A percentile compares a stretch with the other conserved stretches of the same genome.
Evolutionary conservation across 2,113 vertebrate genomes (phyloP).

Genomic region (Epinephelus cyanopodus): DNA sequence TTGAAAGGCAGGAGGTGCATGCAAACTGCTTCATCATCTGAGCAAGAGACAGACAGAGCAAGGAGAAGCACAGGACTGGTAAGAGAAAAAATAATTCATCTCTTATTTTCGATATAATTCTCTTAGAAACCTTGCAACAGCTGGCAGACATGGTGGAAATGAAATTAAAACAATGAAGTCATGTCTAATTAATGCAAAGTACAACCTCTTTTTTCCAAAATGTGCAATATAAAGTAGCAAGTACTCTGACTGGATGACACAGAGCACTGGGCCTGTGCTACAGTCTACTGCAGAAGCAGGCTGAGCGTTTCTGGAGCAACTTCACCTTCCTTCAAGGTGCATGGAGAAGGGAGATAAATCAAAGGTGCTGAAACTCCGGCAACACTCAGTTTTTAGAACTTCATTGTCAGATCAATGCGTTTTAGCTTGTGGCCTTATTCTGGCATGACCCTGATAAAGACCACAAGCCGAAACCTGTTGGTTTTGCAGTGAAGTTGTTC

Average conservation of each 20-base stretch:
- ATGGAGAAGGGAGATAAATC: no score
- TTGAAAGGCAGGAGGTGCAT: slow-evolving; percentile 21
- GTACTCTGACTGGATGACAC: background rate
- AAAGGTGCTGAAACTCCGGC: no score
- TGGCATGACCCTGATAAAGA: no score
- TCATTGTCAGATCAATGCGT: no score
- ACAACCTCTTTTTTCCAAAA: background rate
- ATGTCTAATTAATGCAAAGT: background rate
- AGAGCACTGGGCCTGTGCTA: no score
- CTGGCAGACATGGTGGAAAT: background rate
- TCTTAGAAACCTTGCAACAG: background rate
- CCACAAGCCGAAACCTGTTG: no score
- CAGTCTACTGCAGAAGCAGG: no score
- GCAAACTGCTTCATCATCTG: slow-evolving; percentile 5
- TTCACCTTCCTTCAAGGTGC: no score
- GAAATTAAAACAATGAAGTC: background rate
- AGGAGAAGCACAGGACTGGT: background rate
- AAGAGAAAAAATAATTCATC: background rate
- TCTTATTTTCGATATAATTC: background rate
- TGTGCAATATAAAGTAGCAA: background rate
- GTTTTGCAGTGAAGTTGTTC: no score
- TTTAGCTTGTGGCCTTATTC: no score
- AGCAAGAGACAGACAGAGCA: background rate
- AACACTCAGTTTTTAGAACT: no score
- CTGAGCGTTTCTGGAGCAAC: no score